phyloP scores from a whole-genome alignment of 2,888 invertebrate genomes.

The Gastracanthus pulcherrimus region DNA sequence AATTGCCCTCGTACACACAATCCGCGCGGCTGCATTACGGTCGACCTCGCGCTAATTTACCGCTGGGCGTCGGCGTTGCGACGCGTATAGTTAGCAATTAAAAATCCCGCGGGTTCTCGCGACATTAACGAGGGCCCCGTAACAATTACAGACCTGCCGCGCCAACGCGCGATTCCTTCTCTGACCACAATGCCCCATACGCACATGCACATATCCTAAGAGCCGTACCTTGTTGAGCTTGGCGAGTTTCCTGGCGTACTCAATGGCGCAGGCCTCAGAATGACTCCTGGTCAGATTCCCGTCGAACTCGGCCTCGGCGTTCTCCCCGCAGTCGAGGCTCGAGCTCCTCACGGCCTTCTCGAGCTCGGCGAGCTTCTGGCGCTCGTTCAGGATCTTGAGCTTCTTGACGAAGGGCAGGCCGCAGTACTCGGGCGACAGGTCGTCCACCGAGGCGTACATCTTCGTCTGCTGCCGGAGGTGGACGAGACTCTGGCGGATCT shows the following conservation, averaged over 20 bases:
- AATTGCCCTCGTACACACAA: too few relatives aligned
- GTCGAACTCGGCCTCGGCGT: conserved; percentile 80
- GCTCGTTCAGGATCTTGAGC: conserved; percentile 91
- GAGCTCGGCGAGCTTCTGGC: conserved; percentile 90
- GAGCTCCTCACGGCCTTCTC: conserved; percentile 89
- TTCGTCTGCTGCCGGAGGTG: conserved; percentile 78
- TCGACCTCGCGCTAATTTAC: too few relatives aligned
- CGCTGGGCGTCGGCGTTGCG: too few relatives aligned
- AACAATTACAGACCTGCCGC: too few relatives aligned
- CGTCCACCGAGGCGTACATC: conserved; percentile 90
- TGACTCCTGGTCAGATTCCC: conserved; percentile 85
- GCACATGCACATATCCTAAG: too few relatives aligned
- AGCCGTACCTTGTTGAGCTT: conserved; percentile 72
- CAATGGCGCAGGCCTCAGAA: conserved; percentile 90
- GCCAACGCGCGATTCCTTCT: too few relatives aligned
- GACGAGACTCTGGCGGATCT: conserved; percentile 68
- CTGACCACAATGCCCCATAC: too few relatives aligned
- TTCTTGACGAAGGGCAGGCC: conserved; percentile 93
- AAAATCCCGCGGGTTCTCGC: too few relatives aligned
- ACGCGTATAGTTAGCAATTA: too few relatives aligned
- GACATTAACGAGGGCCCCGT: too few relatives aligned
- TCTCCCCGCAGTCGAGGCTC: conserved; percentile 86
- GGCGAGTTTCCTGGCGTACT: conserved; percentile 75
- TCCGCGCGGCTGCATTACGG: too few relatives aligned
- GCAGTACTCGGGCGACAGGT: conserved; percentile 91